Evolutionary conservation across 2,888 invertebrate genomes (phyloP).

Genomic region (Lacanobia oleracea): DNA sequence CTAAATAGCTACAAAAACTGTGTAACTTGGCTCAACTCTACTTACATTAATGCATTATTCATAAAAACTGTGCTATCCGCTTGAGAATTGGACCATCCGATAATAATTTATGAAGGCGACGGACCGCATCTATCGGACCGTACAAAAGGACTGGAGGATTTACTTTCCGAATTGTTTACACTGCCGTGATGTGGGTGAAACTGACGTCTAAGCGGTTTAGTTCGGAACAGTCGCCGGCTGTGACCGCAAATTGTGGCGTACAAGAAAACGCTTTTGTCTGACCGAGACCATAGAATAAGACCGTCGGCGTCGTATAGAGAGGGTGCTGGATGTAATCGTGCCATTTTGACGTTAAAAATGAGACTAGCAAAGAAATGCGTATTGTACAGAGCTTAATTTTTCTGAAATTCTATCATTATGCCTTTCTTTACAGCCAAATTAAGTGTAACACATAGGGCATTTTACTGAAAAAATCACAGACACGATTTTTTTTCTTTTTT

Average conservation of each 20-base stretch:
- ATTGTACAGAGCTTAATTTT: no score
- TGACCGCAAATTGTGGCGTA: slow-evolving; percentile 60
- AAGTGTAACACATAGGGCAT: no score
- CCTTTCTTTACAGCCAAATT: no score
- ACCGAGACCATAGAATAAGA: slow-evolving; percentile 28
- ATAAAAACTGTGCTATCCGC: not conserved
- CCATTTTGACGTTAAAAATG: not conserved
- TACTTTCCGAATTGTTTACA: slow-evolving; percentile 71
- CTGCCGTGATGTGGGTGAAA: slow-evolving; percentile 62
- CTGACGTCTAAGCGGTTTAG: slow-evolving; percentile 70
- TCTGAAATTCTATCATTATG: no score
- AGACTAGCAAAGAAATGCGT: not conserved
- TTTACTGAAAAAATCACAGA: no score
- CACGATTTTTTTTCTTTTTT: no score
- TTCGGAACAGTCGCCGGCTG: slow-evolving; percentile 63
- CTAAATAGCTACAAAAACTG: not conserved
- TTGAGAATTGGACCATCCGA: slow-evolving; percentile 29
- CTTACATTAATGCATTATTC: not conserved
- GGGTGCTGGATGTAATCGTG: not conserved
- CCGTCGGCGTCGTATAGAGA: not conserved
- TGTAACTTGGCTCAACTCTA: not conserved
- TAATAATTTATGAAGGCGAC: slow-evolving; percentile 67
- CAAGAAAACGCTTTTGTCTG: slow-evolving; percentile 68
- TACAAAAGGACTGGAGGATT: slow-evolving; percentile 64
- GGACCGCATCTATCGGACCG: slow-evolving; percentile 57